Conservation (phyloP, 2,797 vertebrate genomes). For the Rhadinocentrus ornatus region DNA sequence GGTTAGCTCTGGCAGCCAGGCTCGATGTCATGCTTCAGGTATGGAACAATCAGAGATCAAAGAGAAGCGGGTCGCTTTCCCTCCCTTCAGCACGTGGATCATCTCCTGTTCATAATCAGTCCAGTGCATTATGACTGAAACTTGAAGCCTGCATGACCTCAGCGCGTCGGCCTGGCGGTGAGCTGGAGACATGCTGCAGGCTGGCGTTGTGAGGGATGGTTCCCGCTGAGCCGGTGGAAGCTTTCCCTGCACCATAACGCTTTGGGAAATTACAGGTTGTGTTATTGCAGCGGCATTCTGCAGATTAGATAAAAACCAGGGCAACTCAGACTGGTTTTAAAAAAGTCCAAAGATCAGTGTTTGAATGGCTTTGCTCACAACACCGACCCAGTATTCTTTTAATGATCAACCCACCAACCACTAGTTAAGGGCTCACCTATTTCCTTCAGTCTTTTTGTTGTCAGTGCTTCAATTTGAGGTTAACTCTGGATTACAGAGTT, state of each 20-base stretch:
- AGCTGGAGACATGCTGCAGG: conserved; percentile 49
- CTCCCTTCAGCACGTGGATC: conserved; percentile 56
- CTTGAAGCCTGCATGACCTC: conserved; percentile 68
- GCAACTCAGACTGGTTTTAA: conserved; percentile 29
- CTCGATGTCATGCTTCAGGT: conserved; percentile 80
- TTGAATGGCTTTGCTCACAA: conserved; percentile 36
- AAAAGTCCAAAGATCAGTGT: conserved; percentile 61
- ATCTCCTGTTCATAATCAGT: conserved; percentile 69
- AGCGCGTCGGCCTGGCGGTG: conserved; percentile 47
- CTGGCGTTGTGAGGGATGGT: conserved; percentile 24
- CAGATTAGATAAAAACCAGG: conserved; percentile 73
- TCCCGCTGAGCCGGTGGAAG: conserved; percentile 24
- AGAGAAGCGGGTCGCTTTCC: conserved; percentile 52
- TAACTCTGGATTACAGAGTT: too few relatives aligned
- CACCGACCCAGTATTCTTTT: conserved; percentile 8
- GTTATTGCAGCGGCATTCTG: conserved; percentile 61
- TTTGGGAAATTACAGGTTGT: conserved; percentile 71
- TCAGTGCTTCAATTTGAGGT: too few relatives aligned
- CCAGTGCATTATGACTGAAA: conserved; percentile 66
- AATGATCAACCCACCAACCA: conserved; percentile 73
- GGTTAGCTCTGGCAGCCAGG: conserved; percentile 70
- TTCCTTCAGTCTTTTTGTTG: conserved; percentile 45
- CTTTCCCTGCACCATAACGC: conserved; percentile 40
- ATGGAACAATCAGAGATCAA: conserved; percentile 80
- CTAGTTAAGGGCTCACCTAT: conserved; percentile 26